These are phyloP conservation scores for Sarcophaga bullata DNA, from an alignment of 1,140 invertebrate species.

Conservation along the genomic window DNA sequence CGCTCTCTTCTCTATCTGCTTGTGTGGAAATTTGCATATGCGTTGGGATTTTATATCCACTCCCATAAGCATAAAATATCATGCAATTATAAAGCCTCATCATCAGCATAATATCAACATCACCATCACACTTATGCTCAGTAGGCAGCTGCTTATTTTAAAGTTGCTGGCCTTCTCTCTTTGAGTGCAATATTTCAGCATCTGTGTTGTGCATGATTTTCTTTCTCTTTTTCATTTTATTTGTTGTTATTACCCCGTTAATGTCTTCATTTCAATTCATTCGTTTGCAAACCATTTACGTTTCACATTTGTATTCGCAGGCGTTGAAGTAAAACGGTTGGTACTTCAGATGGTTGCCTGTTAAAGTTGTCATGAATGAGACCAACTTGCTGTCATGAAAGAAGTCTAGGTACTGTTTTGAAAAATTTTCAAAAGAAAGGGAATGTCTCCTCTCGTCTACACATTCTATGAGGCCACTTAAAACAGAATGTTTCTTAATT, in stretches of 20 bases:
- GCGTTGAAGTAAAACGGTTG: too few relatives aligned
- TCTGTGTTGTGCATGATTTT: neutral
- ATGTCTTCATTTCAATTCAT: slow-evolving; percentile 40
- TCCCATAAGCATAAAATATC: slow-evolving; percentile 12
- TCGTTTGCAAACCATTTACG: slow-evolving; percentile 14
- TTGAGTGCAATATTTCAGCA: neutral
- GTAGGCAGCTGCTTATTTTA: neutral
- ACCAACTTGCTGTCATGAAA: too few relatives aligned
- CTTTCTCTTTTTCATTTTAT: slow-evolving; percentile 1
- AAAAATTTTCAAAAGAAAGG: too few relatives aligned
- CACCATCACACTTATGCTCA: slow-evolving; percentile 18
- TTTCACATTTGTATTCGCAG: neutral
- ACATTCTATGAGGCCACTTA: too few relatives aligned
- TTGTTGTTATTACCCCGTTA: neutral
- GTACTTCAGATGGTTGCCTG: too few relatives aligned
- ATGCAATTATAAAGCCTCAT: slow-evolving; percentile 18
- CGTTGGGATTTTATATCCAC: too few relatives aligned
- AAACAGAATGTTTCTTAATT: too few relatives aligned
- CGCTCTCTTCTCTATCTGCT: too few relatives aligned
- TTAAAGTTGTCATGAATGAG: too few relatives aligned
- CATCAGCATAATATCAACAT: neutral
- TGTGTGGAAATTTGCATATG: too few relatives aligned
- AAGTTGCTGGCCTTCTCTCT: neutral
- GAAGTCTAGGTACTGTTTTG: too few relatives aligned
- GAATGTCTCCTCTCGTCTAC: too few relatives aligned